Base-by-base conservation (phyloP, 2,113 vertebrate genomes). In the Thunnus maccoyii region DNA sequence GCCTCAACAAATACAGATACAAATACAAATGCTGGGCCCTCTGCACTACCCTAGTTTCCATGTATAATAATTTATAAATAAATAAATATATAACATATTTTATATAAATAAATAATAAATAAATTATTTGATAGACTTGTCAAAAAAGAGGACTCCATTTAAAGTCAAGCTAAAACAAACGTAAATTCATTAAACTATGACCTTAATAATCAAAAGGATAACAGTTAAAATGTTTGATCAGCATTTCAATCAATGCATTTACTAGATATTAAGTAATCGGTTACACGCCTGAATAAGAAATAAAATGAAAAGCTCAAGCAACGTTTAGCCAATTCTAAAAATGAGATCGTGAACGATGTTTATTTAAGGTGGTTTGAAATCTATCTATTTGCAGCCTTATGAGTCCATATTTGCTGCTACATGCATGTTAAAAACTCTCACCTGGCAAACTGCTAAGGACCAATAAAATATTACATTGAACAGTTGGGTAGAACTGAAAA, bases 61-160 rank as follows among this genome's bases (percentile, higher is more conserved):
- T 30, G 27, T 30, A 22, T 22, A 22, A 22, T 22, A 22, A 22
- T 22, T 22, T 22, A 22, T n/a, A n/a, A n/a, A n/a, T n/a, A n/a
- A n/a, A n/a, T 22, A 22, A 1, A 22, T 22, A 22, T 22, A 22
- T 22, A 22, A 22, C 22, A 22, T 22, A 22, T 22, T 22, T 22
- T 22, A 22, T 22, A 22, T 22, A 22, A 22, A 22, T 22, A 22
- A 22, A 22, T 22, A 57, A 25, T 44, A 9, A 25, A 63, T 64
- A 15, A 82, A 60, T 54, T 18, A 11, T 69, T 61, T 68, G 36
- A 57, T 57, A 51, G 20, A 62, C 13, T 58, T 63, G 18, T 55
- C 30, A 47, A 11, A 10, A 61, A 20, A 55, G 16, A 20, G 9
- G 17, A 16, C 16, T 55, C 11, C 4, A 30, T 55, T 85, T 46